A percentile compares a stretch with the other conserved stretches of the same genome.
phyloP scores from a whole-genome alignment of 2,888 invertebrate genomes.

The Leptinotarsa rubiginosa region DNA sequence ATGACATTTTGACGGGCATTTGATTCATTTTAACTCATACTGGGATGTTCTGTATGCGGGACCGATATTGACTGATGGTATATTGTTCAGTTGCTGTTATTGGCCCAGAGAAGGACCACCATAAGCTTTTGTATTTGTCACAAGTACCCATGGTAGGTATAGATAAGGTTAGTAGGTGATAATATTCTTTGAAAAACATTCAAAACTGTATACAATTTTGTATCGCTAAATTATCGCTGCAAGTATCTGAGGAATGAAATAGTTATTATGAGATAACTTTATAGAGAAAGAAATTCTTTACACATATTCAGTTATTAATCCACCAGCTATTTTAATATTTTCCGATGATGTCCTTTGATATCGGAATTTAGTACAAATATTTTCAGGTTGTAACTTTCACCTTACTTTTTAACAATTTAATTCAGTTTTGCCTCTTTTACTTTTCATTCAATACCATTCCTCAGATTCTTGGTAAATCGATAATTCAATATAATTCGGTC shows the following conservation, averaged over 20 bases:
- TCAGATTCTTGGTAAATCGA: neutral
- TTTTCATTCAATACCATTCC: neutral
- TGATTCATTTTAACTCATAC: neutral
- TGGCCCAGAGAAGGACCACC: slow-evolving; percentile 71
- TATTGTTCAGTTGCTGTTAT: slow-evolving; percentile 67
- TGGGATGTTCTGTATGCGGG: slow-evolving; percentile 7
- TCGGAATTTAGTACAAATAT: no score
- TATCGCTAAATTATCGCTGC: neutral
- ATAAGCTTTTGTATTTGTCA: slow-evolving; percentile 71
- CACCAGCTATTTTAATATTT: no score
- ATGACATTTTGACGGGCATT: neutral
- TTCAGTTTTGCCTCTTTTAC: neutral
- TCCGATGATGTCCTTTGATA: no score
- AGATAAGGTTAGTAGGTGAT: slow-evolving; percentile 57
- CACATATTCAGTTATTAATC: neutral
- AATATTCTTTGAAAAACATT: neutral
- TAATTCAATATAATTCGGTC: neutral
- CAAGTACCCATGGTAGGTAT: slow-evolving; percentile 71
- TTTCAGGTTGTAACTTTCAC: no score
- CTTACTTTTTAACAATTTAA: no score
- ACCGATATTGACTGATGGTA: slow-evolving; percentile 27
- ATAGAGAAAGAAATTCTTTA: neutral
- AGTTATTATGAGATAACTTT: neutral
- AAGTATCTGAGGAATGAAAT: neutral
- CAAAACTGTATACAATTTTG: neutral